Conservation (phyloP, 1,140 invertebrate species). For the Drosophila equinoxialis region DNA sequence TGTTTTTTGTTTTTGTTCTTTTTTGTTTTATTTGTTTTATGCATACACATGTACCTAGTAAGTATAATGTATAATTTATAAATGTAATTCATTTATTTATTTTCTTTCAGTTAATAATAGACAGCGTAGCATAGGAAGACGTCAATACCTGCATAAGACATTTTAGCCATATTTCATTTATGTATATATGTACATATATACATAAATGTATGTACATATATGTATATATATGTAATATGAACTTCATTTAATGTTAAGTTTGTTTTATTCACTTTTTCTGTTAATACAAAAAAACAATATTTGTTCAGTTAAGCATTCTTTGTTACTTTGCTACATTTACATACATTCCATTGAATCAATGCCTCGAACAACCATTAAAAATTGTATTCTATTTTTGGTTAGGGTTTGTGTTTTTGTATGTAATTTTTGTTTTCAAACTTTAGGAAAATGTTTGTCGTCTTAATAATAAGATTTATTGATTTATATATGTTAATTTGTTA, state of each 20-base stretch:
- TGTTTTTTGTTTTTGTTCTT: background rate
- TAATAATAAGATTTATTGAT: slow-evolving; percentile 39
- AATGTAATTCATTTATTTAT: slow-evolving; percentile 56
- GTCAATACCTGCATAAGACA: slow-evolving; percentile 84
- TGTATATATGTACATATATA: background rate
- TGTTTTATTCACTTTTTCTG: slow-evolving; percentile 34
- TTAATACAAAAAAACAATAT: slow-evolving; percentile 63
- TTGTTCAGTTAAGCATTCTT: slow-evolving; percentile 58
- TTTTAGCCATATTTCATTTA: slow-evolving; percentile 79
- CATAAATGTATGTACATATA: slow-evolving; percentile 8
- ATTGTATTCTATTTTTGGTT: slow-evolving; percentile 50
- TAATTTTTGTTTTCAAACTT: slow-evolving; percentile 46
- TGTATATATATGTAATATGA: slow-evolving; percentile 74
- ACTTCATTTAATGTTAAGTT: slow-evolving; percentile 67
- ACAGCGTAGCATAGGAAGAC: slow-evolving; percentile 84
- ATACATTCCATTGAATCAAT: slow-evolving; percentile 31
- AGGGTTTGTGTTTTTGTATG: slow-evolving; percentile 41
- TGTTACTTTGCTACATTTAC: slow-evolving; percentile 30
- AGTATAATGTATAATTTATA: slow-evolving; percentile 74
- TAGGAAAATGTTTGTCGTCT: slow-evolving; percentile 70
- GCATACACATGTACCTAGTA: slow-evolving; percentile 48
- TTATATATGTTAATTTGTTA: slow-evolving; percentile 14
- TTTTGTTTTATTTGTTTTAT: slow-evolving; percentile 14
- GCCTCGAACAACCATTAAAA: slow-evolving; percentile 62
- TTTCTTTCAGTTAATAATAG: slow-evolving; percentile 83